These are phyloP conservation scores for Geotrupes spiniger DNA, from an alignment of 2,888 invertebrate species.

Conservation along the genomic window DNA sequence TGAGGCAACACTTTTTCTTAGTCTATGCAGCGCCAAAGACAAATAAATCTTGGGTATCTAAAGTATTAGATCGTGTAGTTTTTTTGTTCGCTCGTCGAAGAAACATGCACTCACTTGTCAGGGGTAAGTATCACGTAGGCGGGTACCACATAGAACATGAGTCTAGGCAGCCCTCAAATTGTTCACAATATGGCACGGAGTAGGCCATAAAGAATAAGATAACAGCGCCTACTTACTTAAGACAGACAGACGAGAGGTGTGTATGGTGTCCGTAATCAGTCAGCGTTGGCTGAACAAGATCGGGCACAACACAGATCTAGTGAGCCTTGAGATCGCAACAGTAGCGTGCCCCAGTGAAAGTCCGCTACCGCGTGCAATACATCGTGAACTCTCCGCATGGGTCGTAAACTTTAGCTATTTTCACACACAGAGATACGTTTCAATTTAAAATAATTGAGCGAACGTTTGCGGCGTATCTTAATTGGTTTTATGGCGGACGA, in stretches of 20 bases:
- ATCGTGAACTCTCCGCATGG: conserved; percentile 9
- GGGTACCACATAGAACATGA: conserved; percentile 13
- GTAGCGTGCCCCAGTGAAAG: conserved; percentile 10
- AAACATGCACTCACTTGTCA: conserved; percentile 16
- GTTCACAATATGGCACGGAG: conserved; percentile 16
- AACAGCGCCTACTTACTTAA: conserved; percentile 18
- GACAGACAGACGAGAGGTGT: conserved; percentile 8
- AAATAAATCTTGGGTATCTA: conserved; percentile 12
- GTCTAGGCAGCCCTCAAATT: conserved; percentile 13
- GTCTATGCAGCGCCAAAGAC: not conserved
- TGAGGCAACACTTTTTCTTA: not conserved
- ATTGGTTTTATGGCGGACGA: no score
- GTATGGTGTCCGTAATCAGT: conserved; percentile 13
- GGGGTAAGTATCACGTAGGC: conserved; percentile 17
- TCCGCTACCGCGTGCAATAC: conserved; percentile 2
- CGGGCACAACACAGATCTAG: not conserved
- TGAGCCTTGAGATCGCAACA: conserved; percentile 6
- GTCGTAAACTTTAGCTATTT: conserved; percentile 9
- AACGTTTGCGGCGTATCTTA: no score
- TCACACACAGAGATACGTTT: conserved; percentile 6
- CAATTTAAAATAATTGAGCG: no score
- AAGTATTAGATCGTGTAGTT: conserved; percentile 14
- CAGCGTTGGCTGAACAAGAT: conserved; percentile 2
- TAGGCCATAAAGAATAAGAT: conserved; percentile 19
- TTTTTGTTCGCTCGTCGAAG: conserved; percentile 9